A percentile compares a stretch with the other conserved stretches of the same genome.
phyloP scores from a whole-genome alignment of 2,113 vertebrate species.

The Myrmophylax atrothorax region DNA sequence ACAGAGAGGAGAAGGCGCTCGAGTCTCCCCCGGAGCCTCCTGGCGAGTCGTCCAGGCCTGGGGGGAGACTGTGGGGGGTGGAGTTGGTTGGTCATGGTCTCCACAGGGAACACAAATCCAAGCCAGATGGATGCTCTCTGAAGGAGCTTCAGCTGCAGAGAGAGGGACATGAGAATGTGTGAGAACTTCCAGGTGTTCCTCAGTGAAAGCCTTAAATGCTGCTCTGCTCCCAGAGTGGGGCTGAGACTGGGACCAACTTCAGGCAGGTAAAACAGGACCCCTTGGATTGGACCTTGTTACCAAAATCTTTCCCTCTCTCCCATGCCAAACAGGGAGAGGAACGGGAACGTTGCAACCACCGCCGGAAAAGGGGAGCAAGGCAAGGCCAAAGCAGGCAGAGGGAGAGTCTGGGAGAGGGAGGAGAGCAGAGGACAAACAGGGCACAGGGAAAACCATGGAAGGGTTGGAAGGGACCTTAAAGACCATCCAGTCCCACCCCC shows the following conservation, averaged over 20 bases:
- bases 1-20: slow-evolving; percentile 65
- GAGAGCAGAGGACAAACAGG: background rate
- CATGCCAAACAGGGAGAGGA: background rate
- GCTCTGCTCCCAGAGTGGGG: fast-evolving
- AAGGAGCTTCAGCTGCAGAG: slow-evolving; percentile 43
- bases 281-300: fast-evolving
- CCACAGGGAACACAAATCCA: background rate
- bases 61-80: background rate
- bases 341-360: fast-evolving
- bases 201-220: background rate
- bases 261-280: background rate
- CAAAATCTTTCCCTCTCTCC: background rate
- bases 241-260: fast-evolving
- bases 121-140: background rate
- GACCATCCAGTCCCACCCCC: background rate
- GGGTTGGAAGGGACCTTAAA: background rate
- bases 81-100: background rate
- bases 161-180: fast-evolving
- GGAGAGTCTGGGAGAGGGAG: fast-evolving
- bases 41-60: slow-evolving; percentile 51
- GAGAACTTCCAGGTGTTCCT: background rate
- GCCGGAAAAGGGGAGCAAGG: background rate
- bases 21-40: slow-evolving; percentile 64
- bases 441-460: background rate
- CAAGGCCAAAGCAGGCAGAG: background rate